Conservation (phyloP, 2,113 vertebrate species). For the Pan troglodytes region NHGRI_mPanTro3-v2.1_pri NC_072421.2:117883001-117883500, state of each 20-base stretch:
- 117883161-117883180: neutral
- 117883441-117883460: neutral
- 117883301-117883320: neutral
- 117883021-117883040: neutral
- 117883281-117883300: conserved; percentile 21
- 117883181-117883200: conserved; percentile 14
- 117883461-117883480: neutral
- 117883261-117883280: conserved; percentile 19
- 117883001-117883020: neutral
- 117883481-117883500: neutral
- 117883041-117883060: neutral
- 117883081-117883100: conserved; percentile 37
- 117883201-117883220: conserved; percentile 6
- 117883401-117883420: neutral
- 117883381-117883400: conserved; percentile 10
- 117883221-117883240: conserved; percentile 23
- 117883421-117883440: conserved; percentile 22
- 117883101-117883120: neutral
- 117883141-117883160: conserved; percentile 8
- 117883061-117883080: neutral
- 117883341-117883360: conserved; percentile 15
- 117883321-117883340: neutral
- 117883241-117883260: conserved; percentile 28
- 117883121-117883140: neutral
- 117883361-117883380: conserved; percentile 39